Evolutionary conservation across 2,888 invertebrate genomes (phyloP).

Genomic region (Synergus japonicus): DNA sequence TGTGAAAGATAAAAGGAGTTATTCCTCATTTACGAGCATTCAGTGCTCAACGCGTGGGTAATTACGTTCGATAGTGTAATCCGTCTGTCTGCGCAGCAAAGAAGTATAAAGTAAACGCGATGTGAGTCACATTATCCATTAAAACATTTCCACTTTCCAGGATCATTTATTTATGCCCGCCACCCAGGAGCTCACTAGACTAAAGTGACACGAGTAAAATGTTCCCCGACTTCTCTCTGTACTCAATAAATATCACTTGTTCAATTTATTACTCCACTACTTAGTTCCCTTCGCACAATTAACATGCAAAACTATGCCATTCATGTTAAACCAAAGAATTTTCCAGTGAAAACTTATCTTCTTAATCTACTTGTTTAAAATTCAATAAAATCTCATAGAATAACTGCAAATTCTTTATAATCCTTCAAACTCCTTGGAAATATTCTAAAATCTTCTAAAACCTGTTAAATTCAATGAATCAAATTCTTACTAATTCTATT

Average conservation of each 20-base stretch:
- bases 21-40: constrained; percentile 37
- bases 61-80: constrained; percentile 38
- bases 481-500: no score
- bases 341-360: not conserved
- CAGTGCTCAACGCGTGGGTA: constrained; percentile 35
- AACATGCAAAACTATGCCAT: constrained; percentile 53
- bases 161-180: constrained; percentile 68
- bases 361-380: no score
- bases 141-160: constrained; percentile 61
- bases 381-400: no score
- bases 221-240: constrained; percentile 62
- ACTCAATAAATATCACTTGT: constrained; percentile 70
- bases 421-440: no score
- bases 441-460: no score
- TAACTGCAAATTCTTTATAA: no score
- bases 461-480: no score
- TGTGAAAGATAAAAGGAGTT: constrained; percentile 19
- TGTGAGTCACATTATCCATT: constrained; percentile 36
- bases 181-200: constrained; percentile 61
- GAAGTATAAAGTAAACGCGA: constrained; percentile 31
- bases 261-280: constrained; percentile 68
- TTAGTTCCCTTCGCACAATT: constrained; percentile 67
- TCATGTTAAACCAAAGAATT: not conserved
- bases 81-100: constrained; percentile 31
- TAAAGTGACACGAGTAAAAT: constrained; percentile 67